These are phyloP conservation scores for Drosophila birchii DNA, from an alignment of 2,888 invertebrate genomes.

Conservation along the genomic window DNA sequence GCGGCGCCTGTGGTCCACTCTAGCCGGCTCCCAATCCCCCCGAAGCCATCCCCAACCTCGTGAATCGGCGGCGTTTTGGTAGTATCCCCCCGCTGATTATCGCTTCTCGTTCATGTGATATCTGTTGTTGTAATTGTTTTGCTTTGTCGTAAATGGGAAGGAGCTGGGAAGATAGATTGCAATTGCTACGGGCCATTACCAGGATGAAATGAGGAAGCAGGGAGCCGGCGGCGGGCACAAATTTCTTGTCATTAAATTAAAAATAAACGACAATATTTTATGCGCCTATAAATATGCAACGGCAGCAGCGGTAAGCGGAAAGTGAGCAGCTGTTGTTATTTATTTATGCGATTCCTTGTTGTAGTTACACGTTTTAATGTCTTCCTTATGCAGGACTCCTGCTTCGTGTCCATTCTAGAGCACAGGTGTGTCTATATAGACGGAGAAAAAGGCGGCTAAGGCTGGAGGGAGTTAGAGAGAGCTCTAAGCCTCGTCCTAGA, in stretches of 20 bases:
- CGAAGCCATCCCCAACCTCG: neutral
- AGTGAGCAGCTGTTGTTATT: slow-evolving; percentile 72
- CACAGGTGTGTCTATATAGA: slow-evolving; percentile 26
- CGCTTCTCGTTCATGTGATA: slow-evolving; percentile 64
- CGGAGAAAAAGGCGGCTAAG: neutral
- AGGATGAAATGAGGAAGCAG: slow-evolving; percentile 55
- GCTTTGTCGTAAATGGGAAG: slow-evolving; percentile 70
- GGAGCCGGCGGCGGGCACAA: slow-evolving; percentile 45
- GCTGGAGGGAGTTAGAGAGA: neutral
- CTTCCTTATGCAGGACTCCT: slow-evolving; percentile 60
- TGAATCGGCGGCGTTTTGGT: slow-evolving; percentile 9
- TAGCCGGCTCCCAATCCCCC: neutral
- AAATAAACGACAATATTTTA: slow-evolving; percentile 81
- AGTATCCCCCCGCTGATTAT: slow-evolving; percentile 56
- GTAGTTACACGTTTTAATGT: slow-evolving; percentile 61
- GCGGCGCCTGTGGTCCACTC: slow-evolving; percentile 28
- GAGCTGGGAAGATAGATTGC: slow-evolving; percentile 73
- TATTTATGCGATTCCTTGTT: slow-evolving; percentile 53
- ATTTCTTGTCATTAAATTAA: slow-evolving; percentile 80
- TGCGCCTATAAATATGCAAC: slow-evolving; percentile 80
- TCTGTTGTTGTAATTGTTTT: slow-evolving; percentile 80
- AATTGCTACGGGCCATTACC: slow-evolving; percentile 79
- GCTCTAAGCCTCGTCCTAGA: slow-evolving; percentile 11
- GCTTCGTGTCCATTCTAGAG: slow-evolving; percentile 26
- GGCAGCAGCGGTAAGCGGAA: slow-evolving; percentile 52